Base-by-base conservation (phyloP, 2,113 vertebrate species). In the Leucoraja erinaceus region DNA sequence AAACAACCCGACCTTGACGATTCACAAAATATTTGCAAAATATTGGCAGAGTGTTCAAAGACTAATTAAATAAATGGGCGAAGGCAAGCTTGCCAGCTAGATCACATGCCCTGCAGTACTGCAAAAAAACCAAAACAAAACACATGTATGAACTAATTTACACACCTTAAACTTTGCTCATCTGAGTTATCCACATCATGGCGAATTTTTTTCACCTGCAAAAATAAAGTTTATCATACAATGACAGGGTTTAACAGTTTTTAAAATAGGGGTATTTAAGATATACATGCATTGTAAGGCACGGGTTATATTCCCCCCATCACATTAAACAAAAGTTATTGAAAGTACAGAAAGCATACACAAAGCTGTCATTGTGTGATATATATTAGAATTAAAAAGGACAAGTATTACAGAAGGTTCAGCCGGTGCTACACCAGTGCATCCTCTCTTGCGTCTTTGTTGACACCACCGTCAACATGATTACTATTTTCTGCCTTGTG, bases 111-210 rank as follows among this genome's bases (percentile, higher is more conserved):
- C 0, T 66, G 93, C 92, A 22, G 22, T 68, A 79, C 7, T 1
- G 33, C 90, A 0, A 25, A 33, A 0, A 61, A 66, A 83, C 16
- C 10, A 33, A 47, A 47, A 47, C 0, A 47, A 47, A 47, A 47
- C 16, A 22, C 93, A 66, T 22, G 79, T 47, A 8, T 11, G n/a
- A 0, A 72, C 2, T 38, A 94, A 31, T 66, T 76, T 78, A 93
- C 94, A 93, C 94, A 97, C 97, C 96, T 97, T 95, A 97, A 94
- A 93, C 94, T 94, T 94, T 97, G 96, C 38, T 97, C 97, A 94
- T 95, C 95, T 3, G 96, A 94, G 93, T 97, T 96, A 93, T 97
- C 96, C 96, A 97, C 97, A 95, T 97, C 97, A 94, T 72, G 90
- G 10, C 90, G 66, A 54, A 96, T 96, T 95, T 97, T 97, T 94